Evolutionary conservation across 1,140 invertebrate genomes (phyloP).

Genomic region (Cyrtorhinus lividipennis): DNA sequence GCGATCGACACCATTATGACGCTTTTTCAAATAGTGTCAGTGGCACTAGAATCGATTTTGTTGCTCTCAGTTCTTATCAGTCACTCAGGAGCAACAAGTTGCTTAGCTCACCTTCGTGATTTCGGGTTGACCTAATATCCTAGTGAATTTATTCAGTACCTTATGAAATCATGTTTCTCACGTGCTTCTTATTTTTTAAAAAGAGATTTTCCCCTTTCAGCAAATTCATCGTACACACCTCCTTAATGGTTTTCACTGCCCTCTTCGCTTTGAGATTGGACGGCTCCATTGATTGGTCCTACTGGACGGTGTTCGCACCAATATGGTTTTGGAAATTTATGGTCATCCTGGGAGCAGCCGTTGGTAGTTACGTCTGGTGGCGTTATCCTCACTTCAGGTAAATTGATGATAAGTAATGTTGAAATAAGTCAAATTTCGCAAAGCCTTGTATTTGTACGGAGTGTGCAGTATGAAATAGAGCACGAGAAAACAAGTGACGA

Average conservation of each 20-base stretch:
- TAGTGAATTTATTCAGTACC: constrained; percentile 15
- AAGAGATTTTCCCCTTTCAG: constrained; percentile 37
- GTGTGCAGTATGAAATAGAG: too few species aligned
- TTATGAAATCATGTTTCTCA: constrained; percentile 26
- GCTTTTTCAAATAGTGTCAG: too few species aligned
- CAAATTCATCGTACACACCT: constrained; percentile 90
- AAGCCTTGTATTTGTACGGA: too few species aligned
- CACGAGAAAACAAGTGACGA: too few species aligned
- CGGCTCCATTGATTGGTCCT: constrained; percentile 75
- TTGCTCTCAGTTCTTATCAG: too few species aligned
- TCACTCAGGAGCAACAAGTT: too few species aligned
- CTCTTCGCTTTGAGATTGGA: constrained; percentile 81
- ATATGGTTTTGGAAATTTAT: constrained; percentile 94
- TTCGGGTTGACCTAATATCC: constrained; percentile 18
- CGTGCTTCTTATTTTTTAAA: constrained; percentile 10
- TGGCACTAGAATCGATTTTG: constrained; percentile 13
- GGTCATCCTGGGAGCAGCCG: constrained; percentile 71
- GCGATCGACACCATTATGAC: too few species aligned
- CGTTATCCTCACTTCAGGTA: constrained; percentile 83
- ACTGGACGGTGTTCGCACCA: constrained; percentile 85
- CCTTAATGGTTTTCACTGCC: constrained; percentile 77
- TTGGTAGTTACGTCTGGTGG: constrained; percentile 90
- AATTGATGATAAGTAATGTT: too few species aligned
- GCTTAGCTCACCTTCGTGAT: too few species aligned
- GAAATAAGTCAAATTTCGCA: too few species aligned